phyloP scores from a whole-genome alignment of 2,113 vertebrate species.

The Brachyistius frenatus region DNA sequence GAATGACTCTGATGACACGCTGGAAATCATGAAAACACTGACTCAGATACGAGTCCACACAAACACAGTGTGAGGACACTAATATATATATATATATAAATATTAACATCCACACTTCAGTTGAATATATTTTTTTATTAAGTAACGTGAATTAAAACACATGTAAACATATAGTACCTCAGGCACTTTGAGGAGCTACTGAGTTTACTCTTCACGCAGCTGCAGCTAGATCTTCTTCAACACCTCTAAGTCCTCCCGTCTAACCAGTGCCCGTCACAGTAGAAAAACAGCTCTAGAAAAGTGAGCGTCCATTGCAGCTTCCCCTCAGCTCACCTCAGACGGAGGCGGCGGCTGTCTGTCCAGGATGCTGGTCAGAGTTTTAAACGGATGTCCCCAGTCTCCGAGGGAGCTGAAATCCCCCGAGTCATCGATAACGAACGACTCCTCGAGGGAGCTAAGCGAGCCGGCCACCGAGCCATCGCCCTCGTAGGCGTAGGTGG shows the following conservation, averaged over 20 bases:
- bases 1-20: too few relatives aligned
- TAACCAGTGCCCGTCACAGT: slow-evolving; percentile 30
- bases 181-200: slow-evolving; percentile 66
- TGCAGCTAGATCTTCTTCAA: slow-evolving; percentile 5
- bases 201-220: slow-evolving; percentile 16
- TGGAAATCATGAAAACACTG: too few relatives aligned
- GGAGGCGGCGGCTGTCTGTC: slow-evolving; percentile 23
- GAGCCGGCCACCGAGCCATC: slow-evolving; percentile 89
- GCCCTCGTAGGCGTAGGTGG: slow-evolving; percentile 93
- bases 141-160: slow-evolving; percentile 36
- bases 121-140: slow-evolving; percentile 36
- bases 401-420: slow-evolving; percentile 90
- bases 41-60: too few relatives aligned
- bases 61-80: too few relatives aligned
- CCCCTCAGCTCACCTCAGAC: slow-evolving; percentile 56
- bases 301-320: neutral
- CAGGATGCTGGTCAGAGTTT: slow-evolving; percentile 90
- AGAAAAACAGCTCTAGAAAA: slow-evolving; percentile 39
- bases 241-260: neutral
- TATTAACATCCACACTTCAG: neutral
- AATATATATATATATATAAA: neutral
- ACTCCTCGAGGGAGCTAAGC: slow-evolving; percentile 91
- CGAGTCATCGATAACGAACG: slow-evolving; percentile 83
- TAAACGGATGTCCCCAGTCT: slow-evolving; percentile 93
- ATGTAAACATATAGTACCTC: slow-evolving; percentile 63